phyloP scores from a whole-genome alignment of 2,113 vertebrate species.

The Strigops habroptila region DNA sequence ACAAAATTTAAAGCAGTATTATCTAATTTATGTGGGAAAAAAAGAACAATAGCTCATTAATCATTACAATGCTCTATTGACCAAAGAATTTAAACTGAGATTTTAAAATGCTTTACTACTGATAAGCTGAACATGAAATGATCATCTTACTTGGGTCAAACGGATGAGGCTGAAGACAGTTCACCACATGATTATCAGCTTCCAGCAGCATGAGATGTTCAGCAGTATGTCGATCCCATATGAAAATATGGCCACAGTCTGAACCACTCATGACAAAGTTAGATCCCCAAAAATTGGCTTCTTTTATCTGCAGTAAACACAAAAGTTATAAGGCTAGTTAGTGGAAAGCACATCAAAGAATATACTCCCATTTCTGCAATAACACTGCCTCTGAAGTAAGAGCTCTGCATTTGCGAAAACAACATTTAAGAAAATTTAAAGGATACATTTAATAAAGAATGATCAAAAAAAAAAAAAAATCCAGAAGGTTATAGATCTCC shows the following conservation, averaged over 20 bases:
- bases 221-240: slow-evolving; percentile 95
- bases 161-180: slow-evolving; percentile 97
- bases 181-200: slow-evolving; percentile 98
- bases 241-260: slow-evolving; percentile 97
- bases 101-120: background rate
- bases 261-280: slow-evolving; percentile 99
- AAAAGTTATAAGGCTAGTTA: background rate
- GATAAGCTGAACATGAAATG: background rate
- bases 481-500: background rate
- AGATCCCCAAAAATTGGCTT: slow-evolving; percentile 97
- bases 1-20: background rate
- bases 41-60: background rate
- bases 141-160: slow-evolving; percentile 91
- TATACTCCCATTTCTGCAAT: background rate
- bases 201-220: slow-evolving; percentile 97
- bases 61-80: background rate
- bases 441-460: background rate
- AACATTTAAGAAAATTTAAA: background rate
- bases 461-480: background rate
- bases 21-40: background rate
- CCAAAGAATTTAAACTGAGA: background rate
- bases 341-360: background rate
- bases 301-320: slow-evolving; percentile 85
- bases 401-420: background rate
- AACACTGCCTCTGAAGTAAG: background rate